Conservation (phyloP, 2,888 invertebrate species). For the Nemurella pictetii region DNA sequence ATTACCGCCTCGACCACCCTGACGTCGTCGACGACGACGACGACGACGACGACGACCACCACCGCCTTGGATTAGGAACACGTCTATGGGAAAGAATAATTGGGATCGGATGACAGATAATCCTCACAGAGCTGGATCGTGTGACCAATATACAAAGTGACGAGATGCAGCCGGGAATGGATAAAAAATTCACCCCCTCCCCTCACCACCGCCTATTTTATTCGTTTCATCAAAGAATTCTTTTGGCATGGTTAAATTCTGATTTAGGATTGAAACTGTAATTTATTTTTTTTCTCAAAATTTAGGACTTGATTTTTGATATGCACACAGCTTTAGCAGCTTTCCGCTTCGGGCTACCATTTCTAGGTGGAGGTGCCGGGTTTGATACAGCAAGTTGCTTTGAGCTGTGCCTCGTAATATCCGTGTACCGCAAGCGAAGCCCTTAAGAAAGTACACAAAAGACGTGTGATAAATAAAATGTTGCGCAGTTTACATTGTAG, state of each 20-base stretch:
- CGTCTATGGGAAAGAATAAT: slow-evolving; percentile 23
- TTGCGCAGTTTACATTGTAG: slow-evolving; percentile 23
- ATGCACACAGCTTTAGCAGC: too few species aligned
- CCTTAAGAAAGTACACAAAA: neutral
- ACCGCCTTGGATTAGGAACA: slow-evolving; percentile 20
- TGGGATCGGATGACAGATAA: slow-evolving; percentile 12
- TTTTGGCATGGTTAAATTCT: too few species aligned
- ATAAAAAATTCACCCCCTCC: too few species aligned
- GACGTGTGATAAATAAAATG: slow-evolving; percentile 21
- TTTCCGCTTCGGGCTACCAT: too few species aligned
- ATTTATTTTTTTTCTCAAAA: too few species aligned
- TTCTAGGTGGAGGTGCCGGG: neutral
- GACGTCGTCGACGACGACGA: neutral
- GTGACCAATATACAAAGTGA: slow-evolving; percentile 16
- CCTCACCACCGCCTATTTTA: too few species aligned
- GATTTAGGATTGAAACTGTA: too few species aligned
- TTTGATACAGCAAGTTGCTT: neutral
- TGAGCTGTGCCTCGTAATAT: neutral
- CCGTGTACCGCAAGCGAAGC: neutral
- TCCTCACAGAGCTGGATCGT: slow-evolving; percentile 20
- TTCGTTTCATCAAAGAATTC: too few species aligned
- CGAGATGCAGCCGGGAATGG: neutral
- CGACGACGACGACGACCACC: slow-evolving; percentile 14
- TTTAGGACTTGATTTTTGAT: too few species aligned
- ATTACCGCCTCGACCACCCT: slow-evolving; percentile 1